Evolutionary conservation across 2,797 vertebrate genomes (phyloP), one percentile per base, ranked within the genome.

Genomic region (Cottoperca gobio): DNA sequence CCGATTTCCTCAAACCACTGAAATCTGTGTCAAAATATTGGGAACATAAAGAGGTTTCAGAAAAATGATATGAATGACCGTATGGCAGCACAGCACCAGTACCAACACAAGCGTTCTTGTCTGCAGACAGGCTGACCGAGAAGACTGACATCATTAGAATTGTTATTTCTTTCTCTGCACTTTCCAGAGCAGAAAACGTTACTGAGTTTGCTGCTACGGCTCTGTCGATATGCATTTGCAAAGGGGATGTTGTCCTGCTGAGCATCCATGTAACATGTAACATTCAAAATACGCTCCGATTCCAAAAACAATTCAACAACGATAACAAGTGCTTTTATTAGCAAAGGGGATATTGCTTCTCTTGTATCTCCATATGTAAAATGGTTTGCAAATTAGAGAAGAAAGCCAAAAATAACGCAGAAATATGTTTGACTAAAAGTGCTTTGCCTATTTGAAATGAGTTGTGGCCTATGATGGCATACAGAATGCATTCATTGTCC

Each of bases 1-100:
- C 70, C 73, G 23, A 91, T 91, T 89, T 88, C 73, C 70, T 81
- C 40, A 83, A 82, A 93, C 94, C 92, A 55, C 92, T 86, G 79
- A 91, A 90, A 87, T 92, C 42, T 85, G 92, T 82, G 85, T 91
- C 88, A 92, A 89, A 92, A 88, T 89, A 89, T 81, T 89, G 82
- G 81, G 88, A 89, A 88, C 88, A 92, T 87, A 85, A 91, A 89
- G 89, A 89, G 84, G 86, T 91, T 92, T 88, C 58, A 88, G 79
- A 92, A 91, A 88, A 92, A 92, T 85, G 70, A 90, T 90, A 86
- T 85, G 89, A 92, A 92, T 84, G 87, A 86, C 86, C 87, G 70
- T 55, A 76, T 86, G 80, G 82, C 80, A 77, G 73, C 61, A n/a
- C 35, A 14, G 48, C 26, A 73, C 55, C 73, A 64, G 64, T 28